These are phyloP conservation scores for Drosophila recens DNA, from an alignment of 2,888 invertebrate genomes.

Conservation along the genomic window DNA sequence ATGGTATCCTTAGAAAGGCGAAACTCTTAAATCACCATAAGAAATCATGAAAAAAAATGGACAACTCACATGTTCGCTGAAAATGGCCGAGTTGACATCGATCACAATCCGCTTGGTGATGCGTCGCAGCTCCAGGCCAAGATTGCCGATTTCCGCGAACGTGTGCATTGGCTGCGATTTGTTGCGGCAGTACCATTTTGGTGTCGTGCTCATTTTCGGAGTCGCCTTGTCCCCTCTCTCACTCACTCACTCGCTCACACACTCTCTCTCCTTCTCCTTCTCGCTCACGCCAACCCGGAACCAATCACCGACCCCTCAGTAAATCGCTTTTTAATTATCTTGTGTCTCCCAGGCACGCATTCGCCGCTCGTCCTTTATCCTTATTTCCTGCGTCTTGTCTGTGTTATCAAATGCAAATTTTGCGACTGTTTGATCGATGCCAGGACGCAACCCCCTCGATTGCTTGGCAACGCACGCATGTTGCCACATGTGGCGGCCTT, in stretches of 20 bases:
- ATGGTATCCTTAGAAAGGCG: conserved; percentile 70
- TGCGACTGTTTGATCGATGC: conserved; percentile 70
- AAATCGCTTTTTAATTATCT: conserved; percentile 78
- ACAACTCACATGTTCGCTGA: conserved; percentile 83
- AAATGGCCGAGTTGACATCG: conserved; percentile 83
- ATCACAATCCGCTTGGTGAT: conserved; percentile 83
- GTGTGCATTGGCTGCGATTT: conserved; percentile 83
- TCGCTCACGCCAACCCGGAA: conserved; percentile 39
- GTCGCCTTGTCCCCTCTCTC: conserved; percentile 26
- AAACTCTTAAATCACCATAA: background rate
- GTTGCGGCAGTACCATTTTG: conserved; percentile 84
- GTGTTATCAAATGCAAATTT: conserved; percentile 69
- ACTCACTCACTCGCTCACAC: conserved; percentile 21
- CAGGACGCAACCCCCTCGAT: conserved; percentile 30
- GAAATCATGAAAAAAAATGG: too few relatives aligned
- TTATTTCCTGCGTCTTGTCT: conserved; percentile 37
- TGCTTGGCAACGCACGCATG: conserved; percentile 73
- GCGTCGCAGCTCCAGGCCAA: conserved; percentile 82
- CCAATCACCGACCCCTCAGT: conserved; percentile 61
- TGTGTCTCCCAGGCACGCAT: conserved; percentile 80
- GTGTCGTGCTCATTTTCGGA: conserved; percentile 81
- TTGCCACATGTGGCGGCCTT: conserved; percentile 16
- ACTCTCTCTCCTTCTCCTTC: conserved; percentile 22
- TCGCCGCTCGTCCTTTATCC: conserved; percentile 42
- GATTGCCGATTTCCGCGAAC: conserved; percentile 82